Conservation (phyloP, 2,888 invertebrate species). For the Gasteruption jaculator region DNA sequence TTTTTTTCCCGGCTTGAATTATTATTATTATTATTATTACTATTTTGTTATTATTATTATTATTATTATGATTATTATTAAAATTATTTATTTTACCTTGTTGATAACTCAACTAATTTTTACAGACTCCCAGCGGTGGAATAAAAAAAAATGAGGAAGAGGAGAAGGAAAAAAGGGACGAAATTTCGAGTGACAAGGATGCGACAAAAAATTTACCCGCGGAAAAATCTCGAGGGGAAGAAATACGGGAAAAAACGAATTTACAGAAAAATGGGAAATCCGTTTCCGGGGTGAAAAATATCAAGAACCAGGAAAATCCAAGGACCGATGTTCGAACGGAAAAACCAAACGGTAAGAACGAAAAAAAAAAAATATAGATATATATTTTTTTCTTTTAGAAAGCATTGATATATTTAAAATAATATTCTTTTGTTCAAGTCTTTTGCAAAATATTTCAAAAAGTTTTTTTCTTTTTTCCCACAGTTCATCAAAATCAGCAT, state of each 20-base stretch:
- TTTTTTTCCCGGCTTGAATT: too few species aligned
- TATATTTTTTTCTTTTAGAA: not conserved
- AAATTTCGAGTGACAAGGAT: too few species aligned
- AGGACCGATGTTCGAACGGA: constrained; percentile 14
- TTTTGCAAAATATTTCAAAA: too few species aligned
- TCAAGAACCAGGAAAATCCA: constrained; percentile 16
- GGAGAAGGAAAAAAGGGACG: too few species aligned
- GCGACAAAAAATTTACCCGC: too few species aligned
- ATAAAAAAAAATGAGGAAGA: constrained; percentile 21
- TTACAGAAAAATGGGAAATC: constrained; percentile 5
- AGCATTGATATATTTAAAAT: not conserved
- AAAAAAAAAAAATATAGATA: not conserved
- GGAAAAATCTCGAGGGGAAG: not conserved
- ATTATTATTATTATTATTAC: too few species aligned
- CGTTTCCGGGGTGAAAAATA: too few species aligned
- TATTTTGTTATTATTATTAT: too few species aligned
- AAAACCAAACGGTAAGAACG: constrained; percentile 24
- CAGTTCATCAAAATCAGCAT: constrained; percentile 44
- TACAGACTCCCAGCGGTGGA: too few species aligned
- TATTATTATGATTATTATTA: too few species aligned
- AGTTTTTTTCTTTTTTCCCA: not conserved
- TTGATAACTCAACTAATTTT: too few species aligned
- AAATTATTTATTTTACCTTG: too few species aligned
- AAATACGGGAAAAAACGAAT: constrained; percentile 5
- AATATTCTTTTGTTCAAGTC: not conserved